Conservation (phyloP, 2,888 invertebrate genomes). For the Hydroisotoma schaefferi region DNA sequence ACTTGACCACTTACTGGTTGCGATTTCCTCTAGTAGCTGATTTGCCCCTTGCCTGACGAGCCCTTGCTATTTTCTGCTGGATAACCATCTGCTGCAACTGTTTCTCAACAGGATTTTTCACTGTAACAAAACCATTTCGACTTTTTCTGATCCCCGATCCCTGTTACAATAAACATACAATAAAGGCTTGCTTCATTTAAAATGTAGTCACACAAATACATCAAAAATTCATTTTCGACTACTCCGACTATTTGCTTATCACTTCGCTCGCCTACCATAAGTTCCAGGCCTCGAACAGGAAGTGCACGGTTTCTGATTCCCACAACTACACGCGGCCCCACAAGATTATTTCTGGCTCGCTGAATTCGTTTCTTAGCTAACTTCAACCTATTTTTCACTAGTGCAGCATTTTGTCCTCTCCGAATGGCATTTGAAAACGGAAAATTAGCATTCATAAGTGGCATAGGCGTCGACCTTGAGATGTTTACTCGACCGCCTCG, state of each 20-base stretch:
- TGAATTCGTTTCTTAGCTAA: constrained; percentile 38
- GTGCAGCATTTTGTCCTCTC: neutral
- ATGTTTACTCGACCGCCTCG: neutral
- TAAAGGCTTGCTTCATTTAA: neutral
- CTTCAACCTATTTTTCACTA: too few relatives aligned
- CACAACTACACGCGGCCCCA: neutral
- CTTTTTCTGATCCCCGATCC: neutral
- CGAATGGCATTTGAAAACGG: neutral
- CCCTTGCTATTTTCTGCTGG: constrained; percentile 44
- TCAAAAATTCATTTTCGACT: neutral
- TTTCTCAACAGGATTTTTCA: constrained; percentile 30
- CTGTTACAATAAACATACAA: neutral
- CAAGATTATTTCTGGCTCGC: constrained; percentile 24
- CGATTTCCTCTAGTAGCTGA: neutral
- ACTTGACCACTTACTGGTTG: neutral
- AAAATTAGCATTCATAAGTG: neutral
- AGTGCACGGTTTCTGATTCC: neutral
- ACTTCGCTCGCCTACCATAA: too few relatives aligned
- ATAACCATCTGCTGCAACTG: constrained; percentile 25
- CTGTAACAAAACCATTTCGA: constrained; percentile 37
- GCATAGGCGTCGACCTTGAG: neutral
- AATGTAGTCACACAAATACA: neutral
- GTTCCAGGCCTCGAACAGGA: neutral
- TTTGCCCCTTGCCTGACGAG: constrained; percentile 23
- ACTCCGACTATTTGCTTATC: neutral